These are phyloP conservation scores for Anhinga rufa DNA, from an alignment of 2,113 vertebrate genomes.

Conservation along the genomic window DNA sequence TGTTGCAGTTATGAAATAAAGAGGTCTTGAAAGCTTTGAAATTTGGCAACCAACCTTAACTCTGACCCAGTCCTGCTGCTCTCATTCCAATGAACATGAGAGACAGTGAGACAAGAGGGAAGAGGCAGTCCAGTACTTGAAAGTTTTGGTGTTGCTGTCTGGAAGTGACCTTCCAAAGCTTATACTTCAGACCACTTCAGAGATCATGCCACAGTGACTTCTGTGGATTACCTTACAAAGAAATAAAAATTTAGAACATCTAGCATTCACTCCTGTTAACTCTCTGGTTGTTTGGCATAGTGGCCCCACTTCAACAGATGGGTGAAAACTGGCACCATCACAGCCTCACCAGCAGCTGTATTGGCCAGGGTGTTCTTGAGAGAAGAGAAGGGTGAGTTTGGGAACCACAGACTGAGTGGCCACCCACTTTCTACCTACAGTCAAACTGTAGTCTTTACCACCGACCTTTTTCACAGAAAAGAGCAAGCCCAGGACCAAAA, in stretches of 20 bases:
- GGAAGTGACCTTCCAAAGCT: not conserved
- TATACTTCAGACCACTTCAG: not conserved
- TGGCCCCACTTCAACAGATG: not conserved
- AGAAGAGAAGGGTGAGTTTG: not conserved
- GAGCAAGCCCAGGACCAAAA: not conserved
- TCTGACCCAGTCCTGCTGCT: not conserved
- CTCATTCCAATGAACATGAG: not conserved
- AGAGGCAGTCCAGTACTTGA: not conserved
- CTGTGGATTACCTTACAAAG: not conserved
- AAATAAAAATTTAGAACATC: not conserved
- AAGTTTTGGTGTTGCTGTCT: not conserved
- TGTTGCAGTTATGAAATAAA: conserved; percentile 12
- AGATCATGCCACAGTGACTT: not conserved
- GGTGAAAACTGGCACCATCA: not conserved
- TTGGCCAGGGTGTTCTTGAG: not conserved
- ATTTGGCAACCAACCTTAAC: conserved; percentile 32
- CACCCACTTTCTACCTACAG: not conserved
- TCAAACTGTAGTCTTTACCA: not conserved
- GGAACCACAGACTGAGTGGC: not conserved
- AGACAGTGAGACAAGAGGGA: not conserved
- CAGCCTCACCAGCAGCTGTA: not conserved
- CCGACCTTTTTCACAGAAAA: not conserved
- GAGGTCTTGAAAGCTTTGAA: conserved; percentile 36
- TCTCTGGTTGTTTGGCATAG: not conserved
- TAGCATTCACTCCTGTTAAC: not conserved